Evolutionary conservation across 1,140 invertebrate genomes (phyloP).

Genomic region (Myzus persicae): DNA sequence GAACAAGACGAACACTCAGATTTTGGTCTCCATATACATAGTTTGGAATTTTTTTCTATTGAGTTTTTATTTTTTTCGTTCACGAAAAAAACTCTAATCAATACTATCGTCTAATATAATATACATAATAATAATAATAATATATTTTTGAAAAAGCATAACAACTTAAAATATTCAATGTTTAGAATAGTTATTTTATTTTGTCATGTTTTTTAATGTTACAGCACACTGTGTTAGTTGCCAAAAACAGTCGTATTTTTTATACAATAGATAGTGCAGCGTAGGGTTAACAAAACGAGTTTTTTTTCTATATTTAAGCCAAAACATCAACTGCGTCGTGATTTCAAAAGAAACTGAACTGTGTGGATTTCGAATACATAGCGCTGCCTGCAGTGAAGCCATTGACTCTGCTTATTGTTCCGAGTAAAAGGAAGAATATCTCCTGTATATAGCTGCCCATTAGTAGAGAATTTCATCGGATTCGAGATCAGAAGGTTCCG

Average conservation of each 20-base stretch:
- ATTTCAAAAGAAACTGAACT: background rate
- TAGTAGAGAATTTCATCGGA: conserved; percentile 18
- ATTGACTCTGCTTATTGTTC: conserved; percentile 1
- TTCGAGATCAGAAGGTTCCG: background rate
- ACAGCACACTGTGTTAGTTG: background rate
- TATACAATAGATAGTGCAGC: background rate
- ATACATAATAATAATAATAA: no score
- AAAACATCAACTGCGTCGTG: background rate
- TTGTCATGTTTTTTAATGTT: background rate
- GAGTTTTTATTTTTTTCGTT: background rate
- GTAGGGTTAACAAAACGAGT: background rate
- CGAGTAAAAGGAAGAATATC: conserved; percentile 5
- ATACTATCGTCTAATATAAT: background rate
- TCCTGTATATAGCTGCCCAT: background rate
- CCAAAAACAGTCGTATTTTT: background rate
- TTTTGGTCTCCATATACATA: background rate
- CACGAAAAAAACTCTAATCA: background rate
- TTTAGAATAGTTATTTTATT: background rate
- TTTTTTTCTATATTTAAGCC: background rate
- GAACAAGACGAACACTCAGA: background rate
- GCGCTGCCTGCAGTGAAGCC: background rate
- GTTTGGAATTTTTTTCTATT: background rate
- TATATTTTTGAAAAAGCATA: background rate
- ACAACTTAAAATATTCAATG: background rate
- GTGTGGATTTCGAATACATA: background rate